Percentiles rank a stretch among this genome's conserved stretches.
These are phyloP conservation scores for Nettapus auritus DNA, from an alignment of 2,113 vertebrate species.

Conservation along the genomic window DNA sequence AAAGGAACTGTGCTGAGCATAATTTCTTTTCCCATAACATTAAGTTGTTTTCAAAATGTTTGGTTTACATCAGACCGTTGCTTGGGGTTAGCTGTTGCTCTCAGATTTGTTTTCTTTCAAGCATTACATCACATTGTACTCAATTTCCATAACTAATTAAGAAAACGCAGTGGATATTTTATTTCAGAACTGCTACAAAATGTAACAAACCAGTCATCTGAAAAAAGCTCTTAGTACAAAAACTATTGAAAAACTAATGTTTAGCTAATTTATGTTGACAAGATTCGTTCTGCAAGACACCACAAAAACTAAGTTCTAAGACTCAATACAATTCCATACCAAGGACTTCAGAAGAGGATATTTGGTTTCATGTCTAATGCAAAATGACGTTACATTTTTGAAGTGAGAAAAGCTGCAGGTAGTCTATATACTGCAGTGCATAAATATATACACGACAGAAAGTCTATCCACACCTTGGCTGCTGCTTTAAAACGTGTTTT, in stretches of 20 bases:
- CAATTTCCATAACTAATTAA: slow-evolving; percentile 38
- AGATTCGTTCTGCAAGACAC: background rate
- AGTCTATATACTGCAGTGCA: background rate
- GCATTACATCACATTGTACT: background rate
- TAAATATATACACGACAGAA: background rate
- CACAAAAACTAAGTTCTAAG: background rate
- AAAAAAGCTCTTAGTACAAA: slow-evolving; percentile 32
- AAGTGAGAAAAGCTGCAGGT: background rate
- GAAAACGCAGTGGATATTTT: slow-evolving; percentile 23
- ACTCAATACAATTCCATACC: background rate
- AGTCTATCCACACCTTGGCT: background rate
- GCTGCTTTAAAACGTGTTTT: background rate
- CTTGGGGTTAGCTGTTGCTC: background rate
- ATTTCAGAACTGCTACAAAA: slow-evolving; percentile 29
- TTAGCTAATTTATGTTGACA: slow-evolving; percentile 31
- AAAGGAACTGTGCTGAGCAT: slow-evolving; percentile 2
- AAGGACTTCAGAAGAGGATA: background rate
- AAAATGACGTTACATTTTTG: background rate
- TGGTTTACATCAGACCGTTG: background rate
- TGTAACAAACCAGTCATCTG: slow-evolving; percentile 43
- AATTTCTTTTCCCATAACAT: background rate
- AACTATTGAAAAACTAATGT: slow-evolving; percentile 26
- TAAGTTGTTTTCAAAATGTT: slow-evolving; percentile 6
- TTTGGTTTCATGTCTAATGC: background rate
- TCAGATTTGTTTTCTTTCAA: background rate